Evolutionary conservation across 1,140 invertebrate species (phyloP).

Genomic region (Calephelis nemesis): DNA sequence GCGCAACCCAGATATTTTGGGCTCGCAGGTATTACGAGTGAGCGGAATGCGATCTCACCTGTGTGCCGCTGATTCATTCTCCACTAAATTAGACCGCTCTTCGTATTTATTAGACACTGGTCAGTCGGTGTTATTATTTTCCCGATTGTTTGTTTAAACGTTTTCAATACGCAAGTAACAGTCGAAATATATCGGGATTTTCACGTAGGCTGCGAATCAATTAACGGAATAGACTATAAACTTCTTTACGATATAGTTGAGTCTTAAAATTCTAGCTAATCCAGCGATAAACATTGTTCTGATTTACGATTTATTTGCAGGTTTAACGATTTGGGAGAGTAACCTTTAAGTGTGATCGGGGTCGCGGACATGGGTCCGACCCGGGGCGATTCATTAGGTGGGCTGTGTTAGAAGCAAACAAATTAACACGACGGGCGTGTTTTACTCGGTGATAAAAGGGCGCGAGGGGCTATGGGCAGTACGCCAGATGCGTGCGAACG

Average conservation of each 20-base stretch:
- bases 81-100: conserved; percentile 66
- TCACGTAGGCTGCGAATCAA: conserved; percentile 4
- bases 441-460: conserved; percentile 74
- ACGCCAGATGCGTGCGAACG: conserved; percentile 64
- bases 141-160: conserved; percentile 7
- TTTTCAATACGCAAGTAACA: conserved; percentile 3
- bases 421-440: conserved; percentile 73
- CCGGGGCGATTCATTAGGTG: conserved; percentile 73
- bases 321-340: conserved; percentile 60
- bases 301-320: conserved; percentile 70
- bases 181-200: not conserved
- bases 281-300: conserved; percentile 22
- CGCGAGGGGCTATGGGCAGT: conserved; percentile 56
- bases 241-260: not conserved
- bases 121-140: conserved; percentile 1
- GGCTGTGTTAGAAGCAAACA: conserved; percentile 72
- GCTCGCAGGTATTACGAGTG: conserved; percentile 68
- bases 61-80: conserved; percentile 69
- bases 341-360: conserved; percentile 62
- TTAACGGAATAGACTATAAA: conserved; percentile 1
- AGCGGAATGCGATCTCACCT: conserved; percentile 76
- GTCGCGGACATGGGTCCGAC: conserved; percentile 63
- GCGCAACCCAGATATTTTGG: conserved; percentile 66
- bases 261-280: conserved; percentile 19
- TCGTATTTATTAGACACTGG: conserved; percentile 53